phyloP scores from a whole-genome alignment of 2,113 vertebrate genomes.

The Catharus bicknelli region DNA sequence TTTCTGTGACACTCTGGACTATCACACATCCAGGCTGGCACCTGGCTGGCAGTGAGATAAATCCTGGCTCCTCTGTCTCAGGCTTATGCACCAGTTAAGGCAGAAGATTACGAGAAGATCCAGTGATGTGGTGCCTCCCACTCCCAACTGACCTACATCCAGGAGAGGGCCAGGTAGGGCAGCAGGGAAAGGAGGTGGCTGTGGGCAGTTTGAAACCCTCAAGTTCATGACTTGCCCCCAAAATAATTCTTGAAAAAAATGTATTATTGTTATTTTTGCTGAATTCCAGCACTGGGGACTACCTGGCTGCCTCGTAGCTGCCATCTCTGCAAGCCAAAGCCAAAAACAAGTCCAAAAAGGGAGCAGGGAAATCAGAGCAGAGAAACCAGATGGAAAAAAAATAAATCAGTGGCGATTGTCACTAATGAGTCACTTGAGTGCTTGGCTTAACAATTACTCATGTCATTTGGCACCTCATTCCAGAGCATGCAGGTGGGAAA shows the following conservation, averaged over 20 bases:
- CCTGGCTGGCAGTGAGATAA: background rate
- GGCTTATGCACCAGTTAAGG: background rate
- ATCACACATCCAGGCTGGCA: background rate
- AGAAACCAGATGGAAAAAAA: background rate
- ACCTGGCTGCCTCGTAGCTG: background rate
- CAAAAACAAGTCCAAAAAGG: background rate
- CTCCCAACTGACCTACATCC: conserved; percentile 34
- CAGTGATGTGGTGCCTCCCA: background rate
- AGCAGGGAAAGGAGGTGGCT: background rate
- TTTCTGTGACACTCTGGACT: background rate
- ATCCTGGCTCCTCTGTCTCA: background rate
- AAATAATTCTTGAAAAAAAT: accelerated
- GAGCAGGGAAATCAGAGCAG: background rate
- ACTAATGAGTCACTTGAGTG: conserved; percentile 24
- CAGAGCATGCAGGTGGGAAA: background rate
- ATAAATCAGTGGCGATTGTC: background rate
- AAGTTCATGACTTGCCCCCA: background rate
- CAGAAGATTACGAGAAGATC: conserved; percentile 24
- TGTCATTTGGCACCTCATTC: background rate
- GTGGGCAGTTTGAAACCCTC: background rate
- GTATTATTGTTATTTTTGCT: background rate
- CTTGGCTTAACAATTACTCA: background rate
- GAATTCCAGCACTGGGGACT: background rate
- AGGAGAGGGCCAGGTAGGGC: background rate
- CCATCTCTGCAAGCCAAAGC: background rate